Conservation (phyloP, 2,888 invertebrate genomes). For the Tachina fera region DNA sequence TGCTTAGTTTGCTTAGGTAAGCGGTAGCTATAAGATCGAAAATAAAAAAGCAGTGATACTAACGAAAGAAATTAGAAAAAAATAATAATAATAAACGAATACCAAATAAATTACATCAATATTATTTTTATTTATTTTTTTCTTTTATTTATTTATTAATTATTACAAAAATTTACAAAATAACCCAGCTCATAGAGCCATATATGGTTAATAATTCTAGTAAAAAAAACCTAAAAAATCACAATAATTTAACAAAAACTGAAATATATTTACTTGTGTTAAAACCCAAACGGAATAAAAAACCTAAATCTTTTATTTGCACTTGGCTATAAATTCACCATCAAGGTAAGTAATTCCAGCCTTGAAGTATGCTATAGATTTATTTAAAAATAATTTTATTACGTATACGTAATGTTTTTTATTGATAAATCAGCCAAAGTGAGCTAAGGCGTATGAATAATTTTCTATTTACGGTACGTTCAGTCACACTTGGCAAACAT, state of each 20-base stretch:
- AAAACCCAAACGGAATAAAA: background rate
- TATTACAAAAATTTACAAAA: too few species aligned
- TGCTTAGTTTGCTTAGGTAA: conserved; percentile 55
- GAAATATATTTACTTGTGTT: background rate
- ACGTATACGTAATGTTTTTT: conserved; percentile 43
- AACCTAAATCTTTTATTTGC: background rate
- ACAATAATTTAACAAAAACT: background rate
- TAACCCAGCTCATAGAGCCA: too few species aligned
- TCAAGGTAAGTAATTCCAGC: conserved; percentile 26
- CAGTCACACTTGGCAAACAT: too few species aligned
- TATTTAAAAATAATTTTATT: background rate
- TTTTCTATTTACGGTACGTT: background rate
- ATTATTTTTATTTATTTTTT: background rate
- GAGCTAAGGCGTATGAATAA: conserved; percentile 17
- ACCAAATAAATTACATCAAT: background rate
- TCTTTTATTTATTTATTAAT: too few species aligned
- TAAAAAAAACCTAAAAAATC: background rate
- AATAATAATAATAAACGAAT: background rate
- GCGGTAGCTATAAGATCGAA: conserved; percentile 34
- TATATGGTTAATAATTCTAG: too few species aligned
- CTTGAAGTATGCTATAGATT: conserved; percentile 12
- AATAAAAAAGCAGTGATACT: background rate
- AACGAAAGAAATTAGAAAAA: conserved; percentile 11
- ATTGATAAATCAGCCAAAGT: background rate
- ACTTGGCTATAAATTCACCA: background rate